These are phyloP conservation scores for Apodemus sylvaticus DNA, from an alignment of 2,113 vertebrate species.

Conservation along the genomic window DNA sequence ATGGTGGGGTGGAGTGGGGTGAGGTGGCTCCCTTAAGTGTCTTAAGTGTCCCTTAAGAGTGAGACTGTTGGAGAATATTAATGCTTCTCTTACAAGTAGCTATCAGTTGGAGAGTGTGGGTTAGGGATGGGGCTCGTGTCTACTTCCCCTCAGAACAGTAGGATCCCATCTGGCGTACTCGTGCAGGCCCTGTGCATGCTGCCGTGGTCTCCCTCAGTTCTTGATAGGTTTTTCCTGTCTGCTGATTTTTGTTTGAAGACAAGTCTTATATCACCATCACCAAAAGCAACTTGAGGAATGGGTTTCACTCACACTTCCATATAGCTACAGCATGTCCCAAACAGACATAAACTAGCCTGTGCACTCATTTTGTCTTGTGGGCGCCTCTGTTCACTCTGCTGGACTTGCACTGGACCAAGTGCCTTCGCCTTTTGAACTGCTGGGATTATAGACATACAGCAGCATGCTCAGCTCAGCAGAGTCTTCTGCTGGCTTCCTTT, in stretches of 20 bases:
- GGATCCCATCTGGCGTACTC: background rate
- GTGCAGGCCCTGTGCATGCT: background rate
- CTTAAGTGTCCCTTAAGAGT: too few relatives aligned
- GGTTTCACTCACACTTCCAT: background rate
- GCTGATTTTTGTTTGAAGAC: background rate
- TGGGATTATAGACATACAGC: background rate
- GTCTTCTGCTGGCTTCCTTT: background rate
- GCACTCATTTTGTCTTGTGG: too few relatives aligned
- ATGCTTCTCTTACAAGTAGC: background rate
- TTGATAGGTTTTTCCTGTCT: background rate
- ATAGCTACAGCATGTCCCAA: background rate
- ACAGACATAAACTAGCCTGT: background rate
- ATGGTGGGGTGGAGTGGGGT: too few relatives aligned
- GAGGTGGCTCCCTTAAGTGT: background rate
- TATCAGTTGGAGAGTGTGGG: background rate
- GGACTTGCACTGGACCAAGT: background rate
- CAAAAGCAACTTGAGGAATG: background rate
- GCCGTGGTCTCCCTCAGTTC: background rate
- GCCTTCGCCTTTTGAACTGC: background rate
- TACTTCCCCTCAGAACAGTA: background rate
- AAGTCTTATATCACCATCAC: background rate
- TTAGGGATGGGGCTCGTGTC: background rate
- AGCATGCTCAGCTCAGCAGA: too few relatives aligned
- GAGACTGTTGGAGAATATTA: background rate
- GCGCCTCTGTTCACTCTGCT: background rate